phyloP scores from a whole-genome alignment of 2,797 vertebrate genomes.

The Fratercula arctica region DNA sequence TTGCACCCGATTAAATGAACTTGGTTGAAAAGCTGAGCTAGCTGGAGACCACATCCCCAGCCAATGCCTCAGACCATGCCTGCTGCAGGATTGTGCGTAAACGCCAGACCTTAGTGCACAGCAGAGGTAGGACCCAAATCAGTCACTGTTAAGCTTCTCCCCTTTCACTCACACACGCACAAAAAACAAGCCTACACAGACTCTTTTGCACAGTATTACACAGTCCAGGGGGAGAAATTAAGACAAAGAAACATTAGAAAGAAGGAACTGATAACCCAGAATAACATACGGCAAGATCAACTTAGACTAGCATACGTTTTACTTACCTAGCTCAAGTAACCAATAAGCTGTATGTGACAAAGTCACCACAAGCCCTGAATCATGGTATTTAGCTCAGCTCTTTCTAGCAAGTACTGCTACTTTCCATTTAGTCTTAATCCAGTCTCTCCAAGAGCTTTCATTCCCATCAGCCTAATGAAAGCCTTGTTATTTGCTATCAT shows the following conservation, averaged over 20 bases:
- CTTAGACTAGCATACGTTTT: background rate
- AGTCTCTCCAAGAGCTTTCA: background rate
- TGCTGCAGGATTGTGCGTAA: background rate
- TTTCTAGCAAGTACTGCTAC: background rate
- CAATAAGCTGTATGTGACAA: background rate
- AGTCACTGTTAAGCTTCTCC: background rate
- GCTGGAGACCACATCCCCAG: background rate
- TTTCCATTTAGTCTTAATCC: background rate
- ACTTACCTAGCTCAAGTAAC: background rate
- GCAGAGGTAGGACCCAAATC: background rate
- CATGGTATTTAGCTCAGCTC: background rate
- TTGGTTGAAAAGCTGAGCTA: background rate
- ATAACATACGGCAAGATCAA: background rate
- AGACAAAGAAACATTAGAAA: background rate
- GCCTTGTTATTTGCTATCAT: background rate
- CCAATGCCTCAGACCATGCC: background rate
- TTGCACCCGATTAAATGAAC: background rate
- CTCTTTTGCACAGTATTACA: background rate
- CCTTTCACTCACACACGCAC: background rate
- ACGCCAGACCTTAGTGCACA: fast-evolving
- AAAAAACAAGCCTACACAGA: background rate
- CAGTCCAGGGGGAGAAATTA: background rate
- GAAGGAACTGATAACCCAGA: background rate
- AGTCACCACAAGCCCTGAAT: background rate
- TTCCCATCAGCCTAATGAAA: background rate